phyloP scores from a whole-genome alignment of 2,888 invertebrate genomes.

The Himalopsyche japonica region DNA sequence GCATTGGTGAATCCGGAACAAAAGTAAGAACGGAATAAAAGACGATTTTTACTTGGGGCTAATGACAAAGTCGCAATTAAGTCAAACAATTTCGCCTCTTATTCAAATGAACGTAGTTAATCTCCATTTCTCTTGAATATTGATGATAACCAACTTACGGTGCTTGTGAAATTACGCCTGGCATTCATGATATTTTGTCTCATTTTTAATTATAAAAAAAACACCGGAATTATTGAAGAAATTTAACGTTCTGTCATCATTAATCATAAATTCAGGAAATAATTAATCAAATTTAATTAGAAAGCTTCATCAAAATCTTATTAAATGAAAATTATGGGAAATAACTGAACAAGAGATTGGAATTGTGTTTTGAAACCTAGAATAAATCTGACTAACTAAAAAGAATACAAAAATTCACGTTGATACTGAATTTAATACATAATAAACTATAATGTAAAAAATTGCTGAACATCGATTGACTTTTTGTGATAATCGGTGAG shows the following conservation, averaged over 20 bases:
- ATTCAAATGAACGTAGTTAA: not conserved
- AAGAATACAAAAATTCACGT: too few species aligned
- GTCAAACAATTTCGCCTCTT: not conserved
- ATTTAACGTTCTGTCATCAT: not conserved
- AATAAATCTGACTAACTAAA: too few species aligned
- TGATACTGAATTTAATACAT: too few species aligned
- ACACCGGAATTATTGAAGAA: not conserved
- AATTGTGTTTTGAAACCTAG: not conserved
- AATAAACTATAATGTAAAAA: too few species aligned
- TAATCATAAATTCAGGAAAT: not conserved
- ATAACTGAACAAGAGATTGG: not conserved
- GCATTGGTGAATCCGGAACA: not conserved
- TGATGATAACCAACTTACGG: not conserved
- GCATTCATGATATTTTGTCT: not conserved
- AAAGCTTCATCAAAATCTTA: not conserved
- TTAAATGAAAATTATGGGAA: not conserved
- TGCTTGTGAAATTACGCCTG: not conserved
- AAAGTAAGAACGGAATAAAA: not conserved
- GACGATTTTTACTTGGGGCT: not conserved
- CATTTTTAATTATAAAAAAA: not conserved
- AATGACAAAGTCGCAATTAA: not conserved
- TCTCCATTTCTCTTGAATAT: not conserved
- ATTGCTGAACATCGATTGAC: too few species aligned
- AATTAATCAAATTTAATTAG: not conserved
- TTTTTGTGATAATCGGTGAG: too few species aligned